Evolutionary conservation across 2,113 vertebrate species (phyloP).

Genomic region (Tachuris rubrigastra): DNA sequence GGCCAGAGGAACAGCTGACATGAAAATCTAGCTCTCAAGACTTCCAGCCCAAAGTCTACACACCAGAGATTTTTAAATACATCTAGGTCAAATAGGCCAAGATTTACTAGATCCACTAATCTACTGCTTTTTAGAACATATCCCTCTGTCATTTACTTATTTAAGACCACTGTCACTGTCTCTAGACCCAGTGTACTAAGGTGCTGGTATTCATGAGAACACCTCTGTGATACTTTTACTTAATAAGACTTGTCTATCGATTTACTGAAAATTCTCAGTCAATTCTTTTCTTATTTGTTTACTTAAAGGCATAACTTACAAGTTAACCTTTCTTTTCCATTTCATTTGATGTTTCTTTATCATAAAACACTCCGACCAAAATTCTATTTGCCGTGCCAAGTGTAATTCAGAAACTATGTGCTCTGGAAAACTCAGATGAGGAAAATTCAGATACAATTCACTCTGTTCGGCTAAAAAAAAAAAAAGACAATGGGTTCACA

Average conservation of each 20-base stretch:
- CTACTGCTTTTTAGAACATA: not conserved
- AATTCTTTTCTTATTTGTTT: not conserved
- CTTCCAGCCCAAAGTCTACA: not conserved
- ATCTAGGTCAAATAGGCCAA: not conserved
- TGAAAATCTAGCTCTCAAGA: not conserved
- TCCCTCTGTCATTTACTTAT: not conserved
- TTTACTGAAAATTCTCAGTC: not conserved
- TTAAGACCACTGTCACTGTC: not conserved
- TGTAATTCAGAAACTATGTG: not conserved
- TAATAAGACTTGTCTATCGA: not conserved
- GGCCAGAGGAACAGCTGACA: not conserved
- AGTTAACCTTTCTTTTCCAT: not conserved
- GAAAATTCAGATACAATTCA: not conserved
- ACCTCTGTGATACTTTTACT: not conserved
- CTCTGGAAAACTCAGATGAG: not conserved
- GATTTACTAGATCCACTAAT: not conserved
- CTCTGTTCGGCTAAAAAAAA: not conserved
- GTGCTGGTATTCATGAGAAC: not conserved
- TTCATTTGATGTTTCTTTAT: not conserved
- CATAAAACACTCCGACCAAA: not conserved
- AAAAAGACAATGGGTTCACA: not conserved
- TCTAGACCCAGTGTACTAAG: not conserved
- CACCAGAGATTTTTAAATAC: not conserved
- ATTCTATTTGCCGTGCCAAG: not conserved
- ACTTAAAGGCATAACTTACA: not conserved